Conservation (phyloP, 2,888 invertebrate genomes). For the Drosophila algonquin region DNA sequence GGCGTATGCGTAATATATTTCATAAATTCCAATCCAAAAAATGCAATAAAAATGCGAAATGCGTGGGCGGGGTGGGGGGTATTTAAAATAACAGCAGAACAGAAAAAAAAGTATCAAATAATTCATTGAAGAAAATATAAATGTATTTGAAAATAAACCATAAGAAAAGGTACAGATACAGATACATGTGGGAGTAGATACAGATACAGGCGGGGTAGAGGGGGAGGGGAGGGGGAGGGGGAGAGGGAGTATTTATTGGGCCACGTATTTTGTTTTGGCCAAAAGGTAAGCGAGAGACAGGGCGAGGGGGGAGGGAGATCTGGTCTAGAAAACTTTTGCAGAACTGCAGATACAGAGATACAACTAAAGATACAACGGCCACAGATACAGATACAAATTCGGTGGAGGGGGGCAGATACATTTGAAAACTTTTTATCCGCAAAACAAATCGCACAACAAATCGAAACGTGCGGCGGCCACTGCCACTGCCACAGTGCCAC, state of each 20-base stretch:
- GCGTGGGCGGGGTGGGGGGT: constrained; percentile 43
- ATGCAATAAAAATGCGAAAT: constrained; percentile 70
- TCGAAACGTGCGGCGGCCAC: constrained; percentile 68
- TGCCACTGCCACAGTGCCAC: background rate
- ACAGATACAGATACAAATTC: constrained; percentile 10
- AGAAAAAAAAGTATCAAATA: constrained; percentile 77
- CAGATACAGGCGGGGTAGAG: background rate
- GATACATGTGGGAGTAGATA: constrained; percentile 12
- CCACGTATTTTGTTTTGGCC: constrained; percentile 71
- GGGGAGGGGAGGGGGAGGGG: background rate
- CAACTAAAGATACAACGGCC: constrained; percentile 6
- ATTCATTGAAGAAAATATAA: constrained; percentile 68
- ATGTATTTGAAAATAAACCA: too few relatives aligned
- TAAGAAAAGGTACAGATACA: background rate
- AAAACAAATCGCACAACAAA: constrained; percentile 74
- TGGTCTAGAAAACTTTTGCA: constrained; percentile 50
- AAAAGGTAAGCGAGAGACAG: constrained; percentile 58
- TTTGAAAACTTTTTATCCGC: constrained; percentile 73
- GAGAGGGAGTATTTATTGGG: constrained; percentile 56
- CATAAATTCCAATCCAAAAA: constrained; percentile 52
- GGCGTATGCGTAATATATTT: constrained; percentile 75
- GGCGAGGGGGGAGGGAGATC: constrained; percentile 34
- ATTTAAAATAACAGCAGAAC: constrained; percentile 72
- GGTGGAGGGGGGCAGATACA: constrained; percentile 40
- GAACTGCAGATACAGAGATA: constrained; percentile 29